Evolutionary conservation across 1,140 invertebrate genomes (phyloP).

Genomic region (Conopomorpha cramerella): DNA sequence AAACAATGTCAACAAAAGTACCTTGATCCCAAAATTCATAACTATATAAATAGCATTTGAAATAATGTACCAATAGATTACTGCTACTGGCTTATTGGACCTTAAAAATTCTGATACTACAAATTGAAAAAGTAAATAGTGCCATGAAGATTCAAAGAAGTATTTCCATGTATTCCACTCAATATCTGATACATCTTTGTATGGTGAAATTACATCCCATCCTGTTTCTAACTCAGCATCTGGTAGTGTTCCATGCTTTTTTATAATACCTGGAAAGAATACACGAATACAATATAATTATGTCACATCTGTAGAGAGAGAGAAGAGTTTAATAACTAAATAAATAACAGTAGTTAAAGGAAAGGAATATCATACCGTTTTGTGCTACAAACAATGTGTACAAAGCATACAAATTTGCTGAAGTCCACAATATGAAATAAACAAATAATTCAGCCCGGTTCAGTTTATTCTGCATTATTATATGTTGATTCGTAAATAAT

Average conservation of each 20-base stretch:
- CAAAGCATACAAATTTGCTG: no score
- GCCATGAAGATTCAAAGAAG: conserved; percentile 5
- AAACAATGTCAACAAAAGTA: conserved; percentile 5
- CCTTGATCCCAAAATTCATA: conserved; percentile 7
- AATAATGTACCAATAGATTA: conserved; percentile 9
- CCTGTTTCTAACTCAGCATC: conserved; percentile 9
- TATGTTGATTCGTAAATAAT: no score
- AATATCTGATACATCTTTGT: conserved; percentile 13
- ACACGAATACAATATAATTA: not conserved
- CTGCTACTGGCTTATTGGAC: not conserved
- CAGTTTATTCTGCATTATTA: no score
- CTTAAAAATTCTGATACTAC: conserved; percentile 9
- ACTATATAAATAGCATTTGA: conserved; percentile 9
- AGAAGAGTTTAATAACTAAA: no score
- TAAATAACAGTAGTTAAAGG: no score
- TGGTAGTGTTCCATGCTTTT: not conserved
- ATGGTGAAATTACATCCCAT: conserved; percentile 8
- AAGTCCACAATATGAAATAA: no score
- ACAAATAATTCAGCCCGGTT: no score
- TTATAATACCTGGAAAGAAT: not conserved
- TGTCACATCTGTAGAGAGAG: no score
- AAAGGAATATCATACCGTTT: no score
- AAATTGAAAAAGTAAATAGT: conserved; percentile 10
- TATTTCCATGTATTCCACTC: conserved; percentile 16
- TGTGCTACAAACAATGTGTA: no score